These are phyloP conservation scores for Benitochromis conjunctus DNA, from an alignment of 2,113 vertebrate genomes.

Conservation along the genomic window DNA sequence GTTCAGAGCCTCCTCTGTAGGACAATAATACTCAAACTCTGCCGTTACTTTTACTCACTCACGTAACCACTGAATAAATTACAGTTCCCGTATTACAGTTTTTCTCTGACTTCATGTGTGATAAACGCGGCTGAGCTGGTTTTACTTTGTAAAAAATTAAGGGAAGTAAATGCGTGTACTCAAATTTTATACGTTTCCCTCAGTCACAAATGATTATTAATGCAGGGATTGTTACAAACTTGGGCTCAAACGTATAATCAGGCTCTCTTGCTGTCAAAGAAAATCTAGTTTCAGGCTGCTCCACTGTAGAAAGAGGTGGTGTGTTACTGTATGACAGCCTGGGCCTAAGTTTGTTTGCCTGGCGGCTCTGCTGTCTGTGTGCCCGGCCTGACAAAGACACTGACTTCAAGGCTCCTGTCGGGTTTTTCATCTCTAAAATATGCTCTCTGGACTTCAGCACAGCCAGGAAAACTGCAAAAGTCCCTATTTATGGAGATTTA, in stretches of 20 bases:
- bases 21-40: background rate
- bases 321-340: background rate
- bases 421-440: background rate
- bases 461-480: background rate
- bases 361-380: background rate
- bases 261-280: background rate
- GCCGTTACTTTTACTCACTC: background rate
- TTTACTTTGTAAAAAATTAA: background rate
- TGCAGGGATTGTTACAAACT: background rate
- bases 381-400: constrained; percentile 17
- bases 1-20: background rate
- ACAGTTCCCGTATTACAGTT: background rate
- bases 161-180: background rate
- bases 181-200: background rate
- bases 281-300: background rate
- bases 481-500: background rate
- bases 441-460: background rate
- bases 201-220: background rate
- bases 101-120: background rate
- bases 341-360: background rate
- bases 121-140: background rate
- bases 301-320: background rate
- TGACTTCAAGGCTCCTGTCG: background rate
- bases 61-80: background rate
- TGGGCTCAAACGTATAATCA: background rate